Conservation (phyloP, 2,888 invertebrate genomes). For the Habroteleia sp. region DNA sequence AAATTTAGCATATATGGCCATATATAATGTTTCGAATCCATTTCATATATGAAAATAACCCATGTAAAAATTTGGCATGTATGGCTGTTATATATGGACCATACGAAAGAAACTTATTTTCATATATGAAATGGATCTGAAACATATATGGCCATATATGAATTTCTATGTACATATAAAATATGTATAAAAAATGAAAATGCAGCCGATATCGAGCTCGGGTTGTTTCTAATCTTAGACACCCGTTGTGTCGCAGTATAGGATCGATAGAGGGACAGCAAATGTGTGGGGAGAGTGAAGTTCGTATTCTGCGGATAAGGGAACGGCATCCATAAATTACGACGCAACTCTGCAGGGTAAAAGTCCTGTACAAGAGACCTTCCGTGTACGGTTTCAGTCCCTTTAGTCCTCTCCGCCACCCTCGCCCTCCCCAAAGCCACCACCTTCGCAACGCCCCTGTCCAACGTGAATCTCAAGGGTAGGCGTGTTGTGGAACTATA, state of each 20-base stretch:
- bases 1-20: too few species aligned
- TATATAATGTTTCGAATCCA: too few species aligned
- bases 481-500: conserved; percentile 80
- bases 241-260: conserved; percentile 76
- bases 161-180: too few species aligned
- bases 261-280: conserved; percentile 81
- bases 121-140: too few species aligned
- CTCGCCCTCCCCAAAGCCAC: conserved; percentile 55
- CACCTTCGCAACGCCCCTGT: conserved; percentile 64
- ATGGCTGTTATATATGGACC: too few species aligned
- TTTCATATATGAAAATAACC: too few species aligned
- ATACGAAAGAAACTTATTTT: too few species aligned
- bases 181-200: conserved; percentile 9
- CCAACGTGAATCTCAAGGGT: conserved; percentile 71
- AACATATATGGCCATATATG: too few species aligned
- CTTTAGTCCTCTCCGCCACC: conserved; percentile 55
- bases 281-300: conserved; percentile 78
- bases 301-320: conserved; percentile 81
- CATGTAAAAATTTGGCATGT: too few species aligned
- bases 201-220: conserved; percentile 67
- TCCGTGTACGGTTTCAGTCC: conserved; percentile 70
- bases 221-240: conserved; percentile 70
- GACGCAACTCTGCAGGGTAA: conserved; percentile 80
- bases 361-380: conserved; percentile 80
- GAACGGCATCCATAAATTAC: conserved; percentile 81